phyloP scores from a whole-genome alignment of 2,113 vertebrate species.

The Alaudala cheleensis region DNA sequence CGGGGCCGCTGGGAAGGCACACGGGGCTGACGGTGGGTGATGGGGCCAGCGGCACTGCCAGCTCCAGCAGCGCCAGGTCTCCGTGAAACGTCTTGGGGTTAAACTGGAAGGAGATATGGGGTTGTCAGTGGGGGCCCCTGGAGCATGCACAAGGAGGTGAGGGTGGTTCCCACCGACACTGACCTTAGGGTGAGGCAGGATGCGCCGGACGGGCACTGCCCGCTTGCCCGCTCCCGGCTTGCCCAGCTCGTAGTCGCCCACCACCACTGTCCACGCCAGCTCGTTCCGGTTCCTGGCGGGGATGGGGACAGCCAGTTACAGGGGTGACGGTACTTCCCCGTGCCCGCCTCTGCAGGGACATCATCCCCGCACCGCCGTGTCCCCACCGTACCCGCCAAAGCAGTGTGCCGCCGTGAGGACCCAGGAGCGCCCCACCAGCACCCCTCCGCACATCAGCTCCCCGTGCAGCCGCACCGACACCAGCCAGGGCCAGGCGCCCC shows the following conservation, averaged over 20 bases:
- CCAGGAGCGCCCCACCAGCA: conserved; percentile 88
- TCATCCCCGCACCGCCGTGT: fast-evolving
- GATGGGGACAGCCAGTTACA: background rate
- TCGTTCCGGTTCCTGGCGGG: conserved; percentile 81
- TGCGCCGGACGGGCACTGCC: conserved; percentile 84
- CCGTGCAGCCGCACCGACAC: conserved; percentile 88
- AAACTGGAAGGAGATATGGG: conserved; percentile 75
- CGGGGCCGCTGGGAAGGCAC: conserved; percentile 81
- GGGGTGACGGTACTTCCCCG: background rate
- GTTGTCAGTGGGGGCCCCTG: no score
- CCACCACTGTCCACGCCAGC: conserved; percentile 87
- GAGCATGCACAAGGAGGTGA: fast-evolving
- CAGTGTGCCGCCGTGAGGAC: conserved; percentile 93
- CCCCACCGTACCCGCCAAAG: conserved; percentile 83
- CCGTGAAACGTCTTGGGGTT: conserved; percentile 92
- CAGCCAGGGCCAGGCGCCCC: conserved; percentile 92
- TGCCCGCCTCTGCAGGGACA: background rate
- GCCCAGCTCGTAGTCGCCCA: conserved; percentile 84
- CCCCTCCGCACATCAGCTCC: conserved; percentile 90
- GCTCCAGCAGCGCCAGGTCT: conserved; percentile 89
- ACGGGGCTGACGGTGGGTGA: conserved; percentile 78
- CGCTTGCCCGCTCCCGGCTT: conserved; percentile 77
- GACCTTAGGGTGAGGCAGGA: conserved; percentile 93
- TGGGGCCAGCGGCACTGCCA: conserved; percentile 76
- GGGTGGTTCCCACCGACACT: background rate